Percentiles rank a stretch among this genome's conserved stretches.
phyloP scores from a whole-genome alignment of 1,140 invertebrate species.

The Mya arenaria region DNA sequence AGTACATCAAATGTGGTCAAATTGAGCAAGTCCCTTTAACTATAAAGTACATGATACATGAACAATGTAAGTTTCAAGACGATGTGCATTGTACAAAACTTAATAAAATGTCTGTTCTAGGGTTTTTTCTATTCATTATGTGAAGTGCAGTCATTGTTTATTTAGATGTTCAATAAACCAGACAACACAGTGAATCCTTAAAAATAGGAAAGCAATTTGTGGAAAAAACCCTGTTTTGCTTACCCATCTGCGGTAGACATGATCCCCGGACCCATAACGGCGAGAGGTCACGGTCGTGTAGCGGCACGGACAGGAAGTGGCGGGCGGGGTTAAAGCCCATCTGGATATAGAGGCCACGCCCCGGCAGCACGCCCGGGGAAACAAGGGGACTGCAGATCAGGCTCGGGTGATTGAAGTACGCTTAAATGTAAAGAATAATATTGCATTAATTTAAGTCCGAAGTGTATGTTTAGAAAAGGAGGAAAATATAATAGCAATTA shows the following conservation, averaged over 20 bases:
- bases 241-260: conserved; percentile 76
- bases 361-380: conserved; percentile 59
- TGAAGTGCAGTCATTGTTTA: background rate
- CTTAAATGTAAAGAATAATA: too few species aligned
- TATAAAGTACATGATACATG: too few species aligned
- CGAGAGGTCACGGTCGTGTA: conserved; percentile 64
- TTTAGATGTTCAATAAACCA: background rate
- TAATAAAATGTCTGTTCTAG: background rate
- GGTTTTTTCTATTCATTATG: background rate
- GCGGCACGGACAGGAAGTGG: conserved; percentile 67
- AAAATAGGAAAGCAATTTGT: too few species aligned
- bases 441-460: too few species aligned
- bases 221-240: too few species aligned
- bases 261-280: conserved; percentile 67
- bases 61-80: too few species aligned
- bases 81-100: background rate
- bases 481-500: too few species aligned
- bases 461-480: too few species aligned
- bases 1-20: too few species aligned
- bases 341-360: conserved; percentile 75
- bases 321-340: conserved; percentile 67
- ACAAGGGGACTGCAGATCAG: conserved; percentile 72
- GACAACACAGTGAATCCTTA: background rate
- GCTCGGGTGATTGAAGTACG: conserved; percentile 76
- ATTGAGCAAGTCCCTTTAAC: too few species aligned